These are phyloP conservation scores for Trachythela sp. DNA, from an alignment of 64 coral and sea anemone genomes.

Conservation along the genomic window DNA sequence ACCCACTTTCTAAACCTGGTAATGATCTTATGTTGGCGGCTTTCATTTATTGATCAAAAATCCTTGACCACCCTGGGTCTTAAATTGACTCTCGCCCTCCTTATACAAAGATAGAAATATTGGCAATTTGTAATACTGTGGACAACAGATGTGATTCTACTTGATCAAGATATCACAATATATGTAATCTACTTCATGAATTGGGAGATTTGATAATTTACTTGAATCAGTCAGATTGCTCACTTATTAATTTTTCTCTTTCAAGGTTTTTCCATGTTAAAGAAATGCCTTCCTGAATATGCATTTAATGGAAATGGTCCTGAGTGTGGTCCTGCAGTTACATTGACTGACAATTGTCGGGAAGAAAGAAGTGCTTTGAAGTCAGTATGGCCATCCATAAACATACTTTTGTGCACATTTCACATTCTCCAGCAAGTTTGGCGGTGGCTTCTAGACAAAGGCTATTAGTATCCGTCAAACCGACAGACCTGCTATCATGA, in stretches of 20 bases:
- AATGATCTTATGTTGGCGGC: too few species aligned
- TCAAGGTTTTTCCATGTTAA: slow-evolving; percentile 46
- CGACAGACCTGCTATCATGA: slow-evolving; percentile 54
- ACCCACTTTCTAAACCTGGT: too few species aligned
- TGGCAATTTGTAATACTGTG: too few species aligned
- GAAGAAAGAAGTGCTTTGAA: slow-evolving; percentile 67
- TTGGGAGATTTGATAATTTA: too few species aligned
- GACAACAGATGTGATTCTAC: not conserved
- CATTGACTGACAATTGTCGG: slow-evolving; percentile 64
- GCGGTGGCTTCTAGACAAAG: slow-evolving; percentile 57
- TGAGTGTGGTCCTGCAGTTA: slow-evolving; percentile 45
- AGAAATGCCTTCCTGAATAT: slow-evolving; percentile 43
- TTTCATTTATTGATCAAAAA: too few species aligned
- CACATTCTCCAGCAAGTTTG: slow-evolving; percentile 68
- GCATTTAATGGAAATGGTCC: slow-evolving; percentile 48
- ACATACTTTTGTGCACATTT: slow-evolving; percentile 68
- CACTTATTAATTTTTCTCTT: not conserved
- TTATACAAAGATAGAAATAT: too few species aligned
- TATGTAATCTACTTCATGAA: not conserved
- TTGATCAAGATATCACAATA: slow-evolving; percentile 2
- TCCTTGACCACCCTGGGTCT: too few species aligned
- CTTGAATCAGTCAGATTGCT: not conserved
- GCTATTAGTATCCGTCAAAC: slow-evolving; percentile 49
- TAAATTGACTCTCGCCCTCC: too few species aligned
- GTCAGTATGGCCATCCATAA: slow-evolving; percentile 58